phyloP scores from a whole-genome alignment of 2,888 invertebrate species.

The Acanthococcus lagerstroemiae region DNA sequence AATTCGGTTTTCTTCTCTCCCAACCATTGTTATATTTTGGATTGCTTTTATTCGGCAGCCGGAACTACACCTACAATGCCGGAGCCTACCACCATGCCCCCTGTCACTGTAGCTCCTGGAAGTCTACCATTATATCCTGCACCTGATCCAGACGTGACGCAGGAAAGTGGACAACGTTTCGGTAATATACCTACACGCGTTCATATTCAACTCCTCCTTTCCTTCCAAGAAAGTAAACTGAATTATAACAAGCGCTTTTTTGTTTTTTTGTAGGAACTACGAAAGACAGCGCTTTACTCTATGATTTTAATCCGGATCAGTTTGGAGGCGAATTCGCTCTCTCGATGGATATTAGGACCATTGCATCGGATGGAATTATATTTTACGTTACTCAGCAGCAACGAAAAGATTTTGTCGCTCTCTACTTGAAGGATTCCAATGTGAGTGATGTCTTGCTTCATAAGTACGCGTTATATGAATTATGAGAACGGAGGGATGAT shows the following conservation, averaged over 20 bases:
- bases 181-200: too few relatives aligned
- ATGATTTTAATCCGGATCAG: conserved; percentile 48
- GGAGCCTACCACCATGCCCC: conserved; percentile 34
- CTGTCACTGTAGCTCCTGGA: conserved; percentile 43
- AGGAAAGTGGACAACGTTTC: conserved; percentile 51
- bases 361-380: conserved; percentile 64
- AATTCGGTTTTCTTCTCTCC: too few relatives aligned
- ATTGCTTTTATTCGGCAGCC: conserved; percentile 36
- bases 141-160: conserved; percentile 43
- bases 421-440: conserved; percentile 63
- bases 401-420: conserved; percentile 52
- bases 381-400: conserved; percentile 64
- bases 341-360: conserved; percentile 67
- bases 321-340: conserved; percentile 57
- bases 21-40: too few relatives aligned
- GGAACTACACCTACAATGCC: conserved; percentile 32
- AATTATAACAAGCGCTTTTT: too few relatives aligned
- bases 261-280: conserved; percentile 49
- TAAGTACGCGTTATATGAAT: too few relatives aligned
- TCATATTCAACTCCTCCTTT: too few relatives aligned
- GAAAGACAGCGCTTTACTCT: conserved; percentile 63
- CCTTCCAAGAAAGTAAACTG: too few relatives aligned
- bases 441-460: too few relatives aligned
- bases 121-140: conserved; percentile 49
- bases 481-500: too few relatives aligned